Conservation (phyloP, 2,888 invertebrate genomes). For the Drosophila antonietae region DNA sequence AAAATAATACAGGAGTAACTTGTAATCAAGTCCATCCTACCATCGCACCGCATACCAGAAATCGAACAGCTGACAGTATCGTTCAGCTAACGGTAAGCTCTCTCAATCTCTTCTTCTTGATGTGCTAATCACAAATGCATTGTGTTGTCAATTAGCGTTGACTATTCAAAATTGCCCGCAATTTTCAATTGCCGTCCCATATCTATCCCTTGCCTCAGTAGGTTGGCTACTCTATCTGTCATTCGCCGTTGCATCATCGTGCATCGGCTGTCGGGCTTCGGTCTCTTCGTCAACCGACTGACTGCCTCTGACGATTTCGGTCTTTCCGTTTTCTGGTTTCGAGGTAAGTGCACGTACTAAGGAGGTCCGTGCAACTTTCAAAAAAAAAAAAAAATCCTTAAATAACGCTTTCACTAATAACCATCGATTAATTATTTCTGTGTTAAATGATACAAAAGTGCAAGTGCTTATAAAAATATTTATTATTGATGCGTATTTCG, state of each 20-base stretch:
- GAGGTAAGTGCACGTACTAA: conserved; percentile 83
- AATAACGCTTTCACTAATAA: conserved; percentile 61
- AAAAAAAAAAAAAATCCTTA: conserved; percentile 74
- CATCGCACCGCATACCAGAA: neutral
- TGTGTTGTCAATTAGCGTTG: conserved; percentile 21
- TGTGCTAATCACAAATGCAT: conserved; percentile 17
- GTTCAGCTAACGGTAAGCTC: conserved; percentile 4
- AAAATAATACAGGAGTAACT: no score
- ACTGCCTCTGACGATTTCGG: conserved; percentile 67
- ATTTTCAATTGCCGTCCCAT: conserved; percentile 32
- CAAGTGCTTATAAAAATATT: neutral
- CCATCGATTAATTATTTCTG: conserved; percentile 64
- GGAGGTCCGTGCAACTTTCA: conserved; percentile 60
- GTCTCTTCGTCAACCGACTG: conserved; percentile 46
- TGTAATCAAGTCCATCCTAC: neutral
- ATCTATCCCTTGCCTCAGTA: conserved; percentile 29
- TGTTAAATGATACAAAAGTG: conserved; percentile 34
- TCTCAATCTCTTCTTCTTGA: conserved; percentile 8
- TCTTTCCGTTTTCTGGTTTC: conserved; percentile 85
- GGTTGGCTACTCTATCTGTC: conserved; percentile 55
- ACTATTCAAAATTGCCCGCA: conserved; percentile 45
- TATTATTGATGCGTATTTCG: conserved; percentile 34
- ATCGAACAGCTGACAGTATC: conserved; percentile 1
- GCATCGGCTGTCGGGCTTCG: conserved; percentile 43
- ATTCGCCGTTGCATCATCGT: conserved; percentile 59